Evolutionary conservation across 2,797 vertebrate species (phyloP), one percentile per base, ranked within the genome.

Genomic region (Chelonia mydas): DNA sequence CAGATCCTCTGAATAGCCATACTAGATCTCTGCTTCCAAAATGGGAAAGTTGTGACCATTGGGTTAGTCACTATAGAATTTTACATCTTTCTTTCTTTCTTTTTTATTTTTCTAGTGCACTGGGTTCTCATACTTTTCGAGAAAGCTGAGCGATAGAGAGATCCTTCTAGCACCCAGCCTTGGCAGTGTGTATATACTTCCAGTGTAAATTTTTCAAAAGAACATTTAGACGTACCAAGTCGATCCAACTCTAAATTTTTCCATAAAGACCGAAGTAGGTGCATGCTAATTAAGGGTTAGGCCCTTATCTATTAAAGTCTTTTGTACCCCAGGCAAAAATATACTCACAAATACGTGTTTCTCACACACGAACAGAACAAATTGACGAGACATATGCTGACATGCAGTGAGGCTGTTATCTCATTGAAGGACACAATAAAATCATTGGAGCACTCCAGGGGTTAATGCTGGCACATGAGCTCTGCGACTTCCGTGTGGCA

Each of bases 141-240:
- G 91, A 72, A 41, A 83, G 11, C 41, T 79, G 45, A 83, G 37
- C 83, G 81, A 92, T 90, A 53, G 6, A 54, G 1, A 19, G 33
- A 81, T 11, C 33, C 27, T 83, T 90, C 80, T 6, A 72, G 86
- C 81, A 87, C 28, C 47, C 68, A 82, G 37, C 28, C 47, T 28
- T 31, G 0, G 0, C 85, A 23, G 27, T 33, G 2, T 8, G 25
- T 87, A 6, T 83, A 53, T 6, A 28, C 2, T 68, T 68, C 50
- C 83, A 65, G 59, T 86, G 11, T n/a, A 33, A 4, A 1, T 21
- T 91, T 93, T 86, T 87, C 61, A 90, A 91, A 85, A 13, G 1
- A 25, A 83, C 78, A 33, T 9, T 17, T 47, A 28, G 53, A 65
- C 33, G 31, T 61, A 61, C 31, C 7, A 33, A n/a, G 61, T n/a